These are phyloP conservation scores for Euschistus heros DNA, from an alignment of 1,140 invertebrate species.

Conservation along the genomic window DNA sequence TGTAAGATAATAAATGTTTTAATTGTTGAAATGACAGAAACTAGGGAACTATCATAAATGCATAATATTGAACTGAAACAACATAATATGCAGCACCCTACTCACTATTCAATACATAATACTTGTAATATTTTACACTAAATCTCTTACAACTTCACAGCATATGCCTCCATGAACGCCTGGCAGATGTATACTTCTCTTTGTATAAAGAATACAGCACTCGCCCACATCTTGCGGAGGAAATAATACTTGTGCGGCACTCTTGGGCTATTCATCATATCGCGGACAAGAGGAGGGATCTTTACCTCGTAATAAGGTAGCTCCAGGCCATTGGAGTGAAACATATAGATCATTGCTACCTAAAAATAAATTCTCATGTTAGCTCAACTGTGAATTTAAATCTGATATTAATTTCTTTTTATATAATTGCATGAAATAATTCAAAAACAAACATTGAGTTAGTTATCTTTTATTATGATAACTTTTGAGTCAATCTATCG, in stretches of 20 bases:
- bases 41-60: too few relatives aligned
- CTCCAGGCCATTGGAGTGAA: neutral
- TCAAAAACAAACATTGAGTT: conserved; percentile 12
- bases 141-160: conserved; percentile 26
- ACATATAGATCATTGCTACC: conserved; percentile 22
- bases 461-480: conserved; percentile 3
- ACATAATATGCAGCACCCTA: too few relatives aligned
- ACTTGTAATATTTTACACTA: too few relatives aligned
- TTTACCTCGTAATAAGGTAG: conserved; percentile 8
- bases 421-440: neutral
- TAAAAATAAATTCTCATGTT: conserved; percentile 7
- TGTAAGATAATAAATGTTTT: too few relatives aligned
- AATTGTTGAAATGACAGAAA: too few relatives aligned
- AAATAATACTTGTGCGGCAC: conserved; percentile 23
- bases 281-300: conserved; percentile 18
- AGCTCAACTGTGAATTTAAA: neutral
- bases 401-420: neutral
- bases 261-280: conserved; percentile 32
- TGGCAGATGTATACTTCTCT: conserved; percentile 28
- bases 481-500: too few relatives aligned
- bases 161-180: conserved; percentile 26
- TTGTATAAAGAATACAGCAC: conserved; percentile 30
- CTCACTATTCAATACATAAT: too few relatives aligned
- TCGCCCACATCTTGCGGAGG: conserved; percentile 28
- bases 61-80: too few relatives aligned